Conservation (phyloP, 2,797 vertebrate species). For the Bucorvus abyssinicus region DNA sequence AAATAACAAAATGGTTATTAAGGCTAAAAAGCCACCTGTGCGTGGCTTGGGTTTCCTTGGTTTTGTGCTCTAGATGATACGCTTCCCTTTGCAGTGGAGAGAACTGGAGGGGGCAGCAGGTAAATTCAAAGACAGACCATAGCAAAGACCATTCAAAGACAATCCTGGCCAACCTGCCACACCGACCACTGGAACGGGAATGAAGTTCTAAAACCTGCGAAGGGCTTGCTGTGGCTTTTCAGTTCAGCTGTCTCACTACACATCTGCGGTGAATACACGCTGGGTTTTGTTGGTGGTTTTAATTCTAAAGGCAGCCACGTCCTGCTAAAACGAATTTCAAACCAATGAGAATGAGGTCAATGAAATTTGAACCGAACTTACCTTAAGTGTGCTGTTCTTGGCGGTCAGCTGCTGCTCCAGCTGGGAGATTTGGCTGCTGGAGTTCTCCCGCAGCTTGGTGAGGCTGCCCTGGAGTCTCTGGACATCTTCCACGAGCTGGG, state of each 20-base stretch:
- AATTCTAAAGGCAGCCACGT: not conserved
- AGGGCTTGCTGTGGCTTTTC: not conserved
- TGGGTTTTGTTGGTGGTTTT: not conserved
- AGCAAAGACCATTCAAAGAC: not conserved
- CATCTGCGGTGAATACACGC: not conserved
- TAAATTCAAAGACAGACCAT: not conserved
- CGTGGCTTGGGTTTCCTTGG: not conserved
- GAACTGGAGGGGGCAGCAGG: not conserved
- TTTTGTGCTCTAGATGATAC: not conserved
- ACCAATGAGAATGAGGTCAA: not conserved
- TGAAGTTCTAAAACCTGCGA: not conserved
- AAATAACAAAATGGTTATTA: not conserved
- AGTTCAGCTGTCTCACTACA: not conserved
- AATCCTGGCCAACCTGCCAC: not conserved
- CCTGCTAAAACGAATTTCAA: not conserved
- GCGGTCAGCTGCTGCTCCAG: constrained; percentile 93
- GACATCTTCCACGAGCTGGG: constrained; percentile 95
- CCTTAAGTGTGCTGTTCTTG: constrained; percentile 92
- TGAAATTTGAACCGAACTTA: constrained; percentile 50
- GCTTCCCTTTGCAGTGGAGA: not conserved
- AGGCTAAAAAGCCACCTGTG: not conserved
- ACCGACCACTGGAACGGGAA: not conserved
- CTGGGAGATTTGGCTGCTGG: constrained; percentile 90
- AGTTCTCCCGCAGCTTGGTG: constrained; percentile 92
- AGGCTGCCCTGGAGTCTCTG: constrained; percentile 98